Percentiles rank a stretch among this genome's conserved stretches.
Evolutionary conservation across 2,888 invertebrate species (phyloP).

Genomic region (Allygus modestus): DNA sequence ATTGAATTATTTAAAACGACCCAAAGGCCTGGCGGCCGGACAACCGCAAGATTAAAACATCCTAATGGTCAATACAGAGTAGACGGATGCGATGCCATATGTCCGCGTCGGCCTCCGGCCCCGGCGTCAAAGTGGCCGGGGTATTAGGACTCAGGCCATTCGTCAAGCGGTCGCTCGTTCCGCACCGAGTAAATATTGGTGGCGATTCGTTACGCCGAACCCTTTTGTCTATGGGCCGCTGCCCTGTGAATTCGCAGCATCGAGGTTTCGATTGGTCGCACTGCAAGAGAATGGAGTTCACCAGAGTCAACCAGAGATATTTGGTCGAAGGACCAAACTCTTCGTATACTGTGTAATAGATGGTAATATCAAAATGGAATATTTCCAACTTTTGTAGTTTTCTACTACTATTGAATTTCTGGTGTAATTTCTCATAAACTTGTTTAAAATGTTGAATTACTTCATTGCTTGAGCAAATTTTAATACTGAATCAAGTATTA

Average conservation of each 20-base stretch:
- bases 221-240: constrained; percentile 9
- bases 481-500: too few species aligned
- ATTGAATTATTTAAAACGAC: constrained; percentile 37
- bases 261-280: not conserved
- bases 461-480: too few species aligned
- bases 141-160: constrained; percentile 24
- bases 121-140: constrained; percentile 47
- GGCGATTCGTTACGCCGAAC: constrained; percentile 28
- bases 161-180: not conserved
- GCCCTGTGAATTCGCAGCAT: not conserved
- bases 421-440: too few species aligned
- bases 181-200: constrained; percentile 42
- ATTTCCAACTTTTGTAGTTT: too few species aligned
- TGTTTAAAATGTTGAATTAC: too few species aligned
- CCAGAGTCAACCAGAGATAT: too few species aligned
- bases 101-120: constrained; percentile 38
- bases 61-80: constrained; percentile 49
- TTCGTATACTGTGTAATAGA: too few species aligned
- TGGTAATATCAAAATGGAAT: too few species aligned
- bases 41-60: constrained; percentile 49
- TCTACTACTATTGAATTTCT: too few species aligned
- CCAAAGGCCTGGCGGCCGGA: not conserved
- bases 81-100: constrained; percentile 27
- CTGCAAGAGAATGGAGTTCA: not conserved
- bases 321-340: too few species aligned